Percentiles rank a stretch among this genome's conserved stretches.
Conservation (phyloP, 2,113 vertebrate genomes). For the Cinclus cinclus region DNA sequence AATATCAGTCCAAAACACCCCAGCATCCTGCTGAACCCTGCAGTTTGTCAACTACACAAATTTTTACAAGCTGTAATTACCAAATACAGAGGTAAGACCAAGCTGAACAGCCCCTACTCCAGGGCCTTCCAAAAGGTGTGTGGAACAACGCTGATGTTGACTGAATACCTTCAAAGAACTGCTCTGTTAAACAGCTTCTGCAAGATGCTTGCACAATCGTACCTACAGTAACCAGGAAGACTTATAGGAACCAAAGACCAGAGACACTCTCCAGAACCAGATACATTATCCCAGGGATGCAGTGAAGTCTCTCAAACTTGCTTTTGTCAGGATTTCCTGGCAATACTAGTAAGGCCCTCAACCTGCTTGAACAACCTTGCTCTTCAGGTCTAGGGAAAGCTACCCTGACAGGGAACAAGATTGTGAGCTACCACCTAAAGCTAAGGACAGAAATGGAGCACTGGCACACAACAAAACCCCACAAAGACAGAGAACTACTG, state of each 20-base stretch:
- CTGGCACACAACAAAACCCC: background rate
- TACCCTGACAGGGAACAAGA: background rate
- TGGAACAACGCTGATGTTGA: background rate
- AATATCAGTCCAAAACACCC: background rate
- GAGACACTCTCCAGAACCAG: background rate
- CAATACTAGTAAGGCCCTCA: background rate
- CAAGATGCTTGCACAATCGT: background rate
- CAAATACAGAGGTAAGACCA: background rate
- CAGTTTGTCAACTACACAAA: background rate
- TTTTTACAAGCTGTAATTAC: background rate
- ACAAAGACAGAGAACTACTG: accelerated
- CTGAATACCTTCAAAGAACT: background rate
- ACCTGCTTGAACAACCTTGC: background rate
- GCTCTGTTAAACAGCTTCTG: background rate
- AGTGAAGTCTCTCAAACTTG: background rate
- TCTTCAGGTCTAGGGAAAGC: background rate
- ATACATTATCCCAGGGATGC: background rate
- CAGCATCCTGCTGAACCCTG: background rate
- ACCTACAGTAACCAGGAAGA: background rate
- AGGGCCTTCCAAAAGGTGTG: background rate
- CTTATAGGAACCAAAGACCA: background rate
- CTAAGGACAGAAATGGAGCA: background rate
- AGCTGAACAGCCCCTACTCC: background rate
- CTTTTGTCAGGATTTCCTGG: background rate
- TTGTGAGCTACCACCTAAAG: background rate